phyloP scores from a whole-genome alignment of 2,888 invertebrate genomes.

The Lithophane leautieri region DNA sequence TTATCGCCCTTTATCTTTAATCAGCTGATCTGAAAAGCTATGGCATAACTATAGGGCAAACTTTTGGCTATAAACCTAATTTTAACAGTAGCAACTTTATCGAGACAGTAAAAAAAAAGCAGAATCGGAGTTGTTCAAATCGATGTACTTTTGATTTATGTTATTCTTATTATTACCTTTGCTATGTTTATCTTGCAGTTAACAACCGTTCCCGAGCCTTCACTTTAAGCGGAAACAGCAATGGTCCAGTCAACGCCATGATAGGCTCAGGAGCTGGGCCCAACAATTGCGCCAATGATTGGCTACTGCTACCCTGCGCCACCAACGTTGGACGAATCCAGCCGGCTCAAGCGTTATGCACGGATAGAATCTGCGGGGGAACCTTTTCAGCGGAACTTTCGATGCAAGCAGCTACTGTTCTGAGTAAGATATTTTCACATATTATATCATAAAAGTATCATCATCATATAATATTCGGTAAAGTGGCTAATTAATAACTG shows the following conservation, averaged over 20 bases:
- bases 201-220: conserved; percentile 94
- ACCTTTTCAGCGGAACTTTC: conserved; percentile 94
- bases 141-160: background rate
- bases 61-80: background rate
- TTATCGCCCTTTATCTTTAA: background rate
- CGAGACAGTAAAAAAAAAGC: background rate
- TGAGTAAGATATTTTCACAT: conserved; percentile 90
- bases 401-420: conserved; percentile 92
- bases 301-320: conserved; percentile 95
- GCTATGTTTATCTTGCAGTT: conserved; percentile 83
- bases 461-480: background rate
- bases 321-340: conserved; percentile 92
- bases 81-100: background rate
- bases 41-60: background rate
- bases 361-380: conserved; percentile 96
- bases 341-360: conserved; percentile 91
- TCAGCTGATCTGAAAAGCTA: background rate
- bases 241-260: conserved; percentile 92
- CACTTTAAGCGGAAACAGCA: conserved; percentile 94
- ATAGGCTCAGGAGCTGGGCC: conserved; percentile 92
- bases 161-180: background rate
- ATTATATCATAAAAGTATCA: background rate
- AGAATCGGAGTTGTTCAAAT: no score
- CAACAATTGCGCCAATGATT: conserved; percentile 94
- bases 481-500: no score